Percentiles rank a stretch among this genome's conserved stretches.
phyloP scores from a whole-genome alignment of 1,140 invertebrate genomes.

The Zaprionus camerounensis region DNA sequence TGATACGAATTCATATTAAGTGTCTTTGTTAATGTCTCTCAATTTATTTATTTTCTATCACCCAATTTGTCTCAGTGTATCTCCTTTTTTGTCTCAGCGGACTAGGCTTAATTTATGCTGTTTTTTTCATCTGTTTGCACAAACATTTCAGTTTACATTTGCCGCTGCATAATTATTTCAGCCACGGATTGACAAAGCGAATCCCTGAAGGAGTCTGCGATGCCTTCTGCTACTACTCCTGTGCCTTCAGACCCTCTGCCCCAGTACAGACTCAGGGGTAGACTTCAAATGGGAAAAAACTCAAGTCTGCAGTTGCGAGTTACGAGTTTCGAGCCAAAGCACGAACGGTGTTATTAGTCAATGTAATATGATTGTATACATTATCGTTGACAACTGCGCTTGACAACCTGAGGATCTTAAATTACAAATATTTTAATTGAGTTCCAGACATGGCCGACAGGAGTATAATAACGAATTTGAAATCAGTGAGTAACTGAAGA shows the following conservation, averaged over 20 bases:
- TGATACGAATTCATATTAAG: background rate
- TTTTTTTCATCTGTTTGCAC: constrained; percentile 26
- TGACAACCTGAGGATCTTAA: constrained; percentile 20
- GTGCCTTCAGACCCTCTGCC: background rate
- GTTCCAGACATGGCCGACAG: background rate
- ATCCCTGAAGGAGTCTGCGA: constrained; percentile 36
- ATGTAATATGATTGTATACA: constrained; percentile 36
- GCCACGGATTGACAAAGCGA: constrained; percentile 27
- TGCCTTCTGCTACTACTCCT: background rate
- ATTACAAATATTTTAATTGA: constrained; percentile 28
- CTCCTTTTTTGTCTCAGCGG: constrained; percentile 21
- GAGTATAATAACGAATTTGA: background rate
- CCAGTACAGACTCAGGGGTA: background rate
- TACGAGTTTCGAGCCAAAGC: background rate
- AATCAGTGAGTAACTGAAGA: background rate
- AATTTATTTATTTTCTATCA: background rate
- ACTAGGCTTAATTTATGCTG: constrained; percentile 24
- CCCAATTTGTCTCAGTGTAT: constrained; percentile 15
- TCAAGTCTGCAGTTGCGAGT: constrained; percentile 20
- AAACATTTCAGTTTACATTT: constrained; percentile 53
- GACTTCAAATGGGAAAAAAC: constrained; percentile 41
- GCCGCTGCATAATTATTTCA: constrained; percentile 66
- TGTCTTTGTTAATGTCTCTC: background rate
- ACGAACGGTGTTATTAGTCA: constrained; percentile 29
- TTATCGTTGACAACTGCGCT: constrained; percentile 9